Evolutionary conservation across 2,113 vertebrate genomes (phyloP).

Genomic region (Phasianus colchicus): DNA sequence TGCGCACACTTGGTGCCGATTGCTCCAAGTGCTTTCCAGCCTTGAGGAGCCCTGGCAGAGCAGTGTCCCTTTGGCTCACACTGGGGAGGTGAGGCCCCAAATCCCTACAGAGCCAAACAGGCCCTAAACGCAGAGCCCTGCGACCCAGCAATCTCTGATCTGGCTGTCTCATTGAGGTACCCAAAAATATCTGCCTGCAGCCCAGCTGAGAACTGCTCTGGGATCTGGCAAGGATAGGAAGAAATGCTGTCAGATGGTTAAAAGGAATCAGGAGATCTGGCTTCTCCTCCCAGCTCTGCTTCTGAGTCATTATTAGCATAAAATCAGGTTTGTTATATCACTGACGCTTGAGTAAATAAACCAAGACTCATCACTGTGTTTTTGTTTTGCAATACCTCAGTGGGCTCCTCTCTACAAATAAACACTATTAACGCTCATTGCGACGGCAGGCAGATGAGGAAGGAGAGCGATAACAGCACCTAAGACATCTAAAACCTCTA

Average conservation of each 20-base stretch:
- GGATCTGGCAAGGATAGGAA: not conserved
- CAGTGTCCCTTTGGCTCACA: rapidly evolving
- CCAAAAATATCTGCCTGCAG: not conserved
- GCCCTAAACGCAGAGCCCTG: not conserved
- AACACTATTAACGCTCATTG: constrained; percentile 23
- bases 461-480: not conserved
- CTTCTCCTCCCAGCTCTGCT: constrained; percentile 47
- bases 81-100: not conserved
- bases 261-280: constrained; percentile 54
- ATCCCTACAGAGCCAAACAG: not conserved
- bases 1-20: not conserved
- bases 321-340: constrained; percentile 74
- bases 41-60: not conserved
- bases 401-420: constrained; percentile 60
- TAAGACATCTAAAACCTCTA: not conserved
- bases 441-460: not conserved
- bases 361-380: constrained; percentile 56
- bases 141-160: not conserved
- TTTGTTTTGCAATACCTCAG: constrained; percentile 69
- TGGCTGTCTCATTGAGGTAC: not conserved
- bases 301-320: constrained; percentile 66
- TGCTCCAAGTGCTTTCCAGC: constrained; percentile 29
- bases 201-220: not conserved
- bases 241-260: not conserved
- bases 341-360: constrained; percentile 70